Evolutionary conservation across 2,113 vertebrate species (phyloP).

Genomic region (Lagopus muta): DNA sequence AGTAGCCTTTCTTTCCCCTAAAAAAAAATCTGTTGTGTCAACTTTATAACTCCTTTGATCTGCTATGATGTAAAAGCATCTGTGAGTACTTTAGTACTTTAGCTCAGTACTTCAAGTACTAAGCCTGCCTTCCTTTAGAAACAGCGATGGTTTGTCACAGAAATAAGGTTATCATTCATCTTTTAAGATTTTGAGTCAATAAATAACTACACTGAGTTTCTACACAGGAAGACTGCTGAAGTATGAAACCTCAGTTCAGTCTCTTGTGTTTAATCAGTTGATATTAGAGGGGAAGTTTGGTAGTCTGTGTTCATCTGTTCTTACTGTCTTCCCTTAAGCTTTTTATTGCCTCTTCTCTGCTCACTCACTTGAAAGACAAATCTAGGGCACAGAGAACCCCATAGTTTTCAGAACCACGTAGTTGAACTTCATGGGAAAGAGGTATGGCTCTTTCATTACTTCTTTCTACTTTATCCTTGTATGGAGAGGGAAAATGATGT

Average conservation of each 20-base stretch:
- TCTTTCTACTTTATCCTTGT: not conserved
- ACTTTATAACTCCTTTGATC: not conserved
- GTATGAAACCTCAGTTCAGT: not conserved
- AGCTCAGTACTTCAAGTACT: not conserved
- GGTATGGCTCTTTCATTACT: not conserved
- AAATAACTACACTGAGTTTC: constrained; percentile 1
- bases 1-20: not conserved
- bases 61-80: not conserved
- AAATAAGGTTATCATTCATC: not conserved
- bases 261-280: not conserved
- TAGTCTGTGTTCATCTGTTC: not conserved
- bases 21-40: not conserved
- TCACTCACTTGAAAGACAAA: not conserved
- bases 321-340: not conserved
- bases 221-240: not conserved
- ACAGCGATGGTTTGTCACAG: not conserved
- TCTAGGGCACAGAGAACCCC: not conserved
- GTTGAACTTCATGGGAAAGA: not conserved
- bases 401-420: not conserved
- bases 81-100: too few species aligned
- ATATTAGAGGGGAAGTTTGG: not conserved
- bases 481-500: not conserved
- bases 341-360: not conserved
- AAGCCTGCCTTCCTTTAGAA: not conserved
- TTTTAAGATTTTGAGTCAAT: not conserved